phyloP scores from a whole-genome alignment of 1,140 invertebrate genomes.

The Lethocerus indicus region DNA sequence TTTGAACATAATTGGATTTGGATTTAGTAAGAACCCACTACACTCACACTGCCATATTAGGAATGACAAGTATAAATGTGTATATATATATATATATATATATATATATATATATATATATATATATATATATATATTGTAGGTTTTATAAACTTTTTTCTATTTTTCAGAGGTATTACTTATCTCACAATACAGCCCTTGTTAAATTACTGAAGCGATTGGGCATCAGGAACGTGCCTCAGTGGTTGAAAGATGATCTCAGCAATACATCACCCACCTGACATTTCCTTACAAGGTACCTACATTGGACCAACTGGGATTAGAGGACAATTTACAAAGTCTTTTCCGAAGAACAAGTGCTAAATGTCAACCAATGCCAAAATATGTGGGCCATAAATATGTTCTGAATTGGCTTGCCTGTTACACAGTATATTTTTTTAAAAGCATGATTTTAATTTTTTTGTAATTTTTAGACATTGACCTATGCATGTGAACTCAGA shows the following conservation, averaged over 20 bases:
- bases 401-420: no score
- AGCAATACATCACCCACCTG: slow-evolving; percentile 30
- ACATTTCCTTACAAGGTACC: no score
- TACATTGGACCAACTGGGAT: no score
- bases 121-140: not conserved
- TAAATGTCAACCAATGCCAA: no score
- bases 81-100: not conserved
- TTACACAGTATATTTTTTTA: no score
- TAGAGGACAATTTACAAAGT: no score
- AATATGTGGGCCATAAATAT: no score
- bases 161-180: slow-evolving; percentile 53
- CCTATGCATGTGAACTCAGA: no score
- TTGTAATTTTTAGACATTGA: no score
- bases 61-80: not conserved
- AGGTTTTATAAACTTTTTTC: not conserved
- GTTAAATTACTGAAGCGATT: slow-evolving; percentile 79
- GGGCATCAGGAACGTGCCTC: slow-evolving; percentile 61
- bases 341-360: no score
- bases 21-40: not conserved
- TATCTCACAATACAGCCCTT: slow-evolving; percentile 81
- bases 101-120: not conserved
- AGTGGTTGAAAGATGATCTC: slow-evolving; percentile 87
- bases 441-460: no score
- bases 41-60: not conserved
- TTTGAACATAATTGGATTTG: no score